These are phyloP conservation scores for Arvicanthis niloticus DNA, from an alignment of 2,113 vertebrate species.

Conservation along the genomic window DNA sequence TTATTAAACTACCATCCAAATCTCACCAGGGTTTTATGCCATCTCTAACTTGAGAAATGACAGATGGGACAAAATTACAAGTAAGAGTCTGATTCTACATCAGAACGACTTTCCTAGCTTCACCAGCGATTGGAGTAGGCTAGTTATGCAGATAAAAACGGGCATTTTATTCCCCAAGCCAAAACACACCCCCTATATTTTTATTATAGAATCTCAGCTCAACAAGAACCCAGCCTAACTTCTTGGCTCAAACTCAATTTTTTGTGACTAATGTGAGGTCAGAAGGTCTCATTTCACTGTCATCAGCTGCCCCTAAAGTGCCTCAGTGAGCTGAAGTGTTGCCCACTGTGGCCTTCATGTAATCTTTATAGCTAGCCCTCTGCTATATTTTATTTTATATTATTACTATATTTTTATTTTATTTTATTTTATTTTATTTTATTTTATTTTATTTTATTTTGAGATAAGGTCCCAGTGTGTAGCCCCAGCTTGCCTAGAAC, in stretches of 20 bases:
- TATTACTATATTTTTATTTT: too few species aligned
- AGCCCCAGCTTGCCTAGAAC: not conserved
- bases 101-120: conserved; percentile 34
- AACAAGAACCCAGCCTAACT: not conserved
- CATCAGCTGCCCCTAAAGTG: not conserved
- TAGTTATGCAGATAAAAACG: conserved; percentile 45
- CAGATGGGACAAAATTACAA: not conserved
- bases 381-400: too few species aligned
- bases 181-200: not conserved
- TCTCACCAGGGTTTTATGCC: not conserved
- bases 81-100: not conserved
- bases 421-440: too few species aligned
- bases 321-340: not conserved
- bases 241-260: not conserved
- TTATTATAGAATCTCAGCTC: conserved; percentile 18
- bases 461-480: not conserved
- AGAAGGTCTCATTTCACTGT: not conserved
- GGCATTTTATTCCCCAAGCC: not conserved
- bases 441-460: too few species aligned
- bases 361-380: not conserved
- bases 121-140: not conserved
- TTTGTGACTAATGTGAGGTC: not conserved
- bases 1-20: not conserved
- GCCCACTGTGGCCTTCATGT: not conserved
- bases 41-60: conserved; percentile 14